phyloP scores from a whole-genome alignment of 2,797 vertebrate genomes.

The Gorsachius magnificus region DNA sequence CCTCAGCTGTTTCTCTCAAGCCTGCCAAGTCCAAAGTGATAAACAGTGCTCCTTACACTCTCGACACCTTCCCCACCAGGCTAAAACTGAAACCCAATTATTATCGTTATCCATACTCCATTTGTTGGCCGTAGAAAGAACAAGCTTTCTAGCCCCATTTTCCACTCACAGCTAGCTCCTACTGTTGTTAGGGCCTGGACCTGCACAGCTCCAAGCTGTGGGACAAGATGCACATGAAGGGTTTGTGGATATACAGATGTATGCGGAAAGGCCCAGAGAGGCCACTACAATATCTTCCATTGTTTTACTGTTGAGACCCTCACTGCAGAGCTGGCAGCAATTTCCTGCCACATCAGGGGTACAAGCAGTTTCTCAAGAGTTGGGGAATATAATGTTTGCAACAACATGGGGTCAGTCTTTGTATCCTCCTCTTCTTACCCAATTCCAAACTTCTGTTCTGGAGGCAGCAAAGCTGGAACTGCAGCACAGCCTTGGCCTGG shows the following conservation, averaged over 20 bases:
- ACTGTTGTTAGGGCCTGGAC: not conserved
- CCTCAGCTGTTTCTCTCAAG: not conserved
- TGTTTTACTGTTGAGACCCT: not conserved
- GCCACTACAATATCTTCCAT: not conserved
- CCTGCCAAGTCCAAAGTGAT: not conserved
- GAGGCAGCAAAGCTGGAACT: not conserved
- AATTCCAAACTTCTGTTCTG: not conserved
- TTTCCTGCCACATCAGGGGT: not conserved
- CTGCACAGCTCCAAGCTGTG: not conserved
- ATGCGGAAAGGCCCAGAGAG: not conserved
- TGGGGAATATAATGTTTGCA: not conserved
- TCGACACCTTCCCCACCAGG: not conserved
- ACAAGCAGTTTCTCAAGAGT: not conserved
- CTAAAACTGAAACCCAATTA: not conserved
- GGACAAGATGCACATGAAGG: not conserved
- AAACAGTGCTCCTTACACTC: not conserved
- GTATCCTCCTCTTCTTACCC: not conserved
- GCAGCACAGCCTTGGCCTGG: not conserved
- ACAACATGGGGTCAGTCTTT: not conserved
- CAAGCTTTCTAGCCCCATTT: not conserved
- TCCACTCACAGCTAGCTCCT: not conserved
- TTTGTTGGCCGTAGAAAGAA: not conserved
- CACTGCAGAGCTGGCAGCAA: not conserved
- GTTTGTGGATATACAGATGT: not conserved
- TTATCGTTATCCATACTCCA: not conserved